Conservation (phyloP, 2,888 invertebrate genomes). For the Ethmia dodecea region DNA sequence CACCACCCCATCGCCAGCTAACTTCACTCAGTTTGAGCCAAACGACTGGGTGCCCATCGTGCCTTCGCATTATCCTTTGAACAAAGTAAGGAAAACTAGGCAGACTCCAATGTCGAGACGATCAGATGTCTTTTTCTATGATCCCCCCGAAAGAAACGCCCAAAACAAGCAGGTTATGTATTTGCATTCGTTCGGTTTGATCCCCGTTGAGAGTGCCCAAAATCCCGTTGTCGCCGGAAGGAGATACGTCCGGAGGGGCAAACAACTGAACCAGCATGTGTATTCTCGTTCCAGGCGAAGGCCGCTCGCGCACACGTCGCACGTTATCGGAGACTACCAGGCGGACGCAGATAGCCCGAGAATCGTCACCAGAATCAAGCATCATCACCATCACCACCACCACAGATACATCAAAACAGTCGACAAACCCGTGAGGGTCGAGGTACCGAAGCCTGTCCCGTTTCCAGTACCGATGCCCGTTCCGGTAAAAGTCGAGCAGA, state of each 20-base stretch:
- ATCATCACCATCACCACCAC: conserved; percentile 82
- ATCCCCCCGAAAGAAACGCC: conserved; percentile 21
- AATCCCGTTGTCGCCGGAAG: conserved; percentile 20
- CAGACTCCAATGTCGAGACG: conserved; percentile 39
- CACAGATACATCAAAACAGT: conserved; percentile 80
- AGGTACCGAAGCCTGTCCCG: conserved; percentile 72
- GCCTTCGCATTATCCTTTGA: conserved; percentile 48
- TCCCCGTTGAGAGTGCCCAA: conserved; percentile 40
- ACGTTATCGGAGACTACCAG: conserved; percentile 39
- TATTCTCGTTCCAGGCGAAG: conserved; percentile 52
- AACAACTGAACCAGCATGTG: conserved; percentile 42
- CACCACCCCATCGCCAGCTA: conserved; percentile 34
- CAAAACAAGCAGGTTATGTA: conserved; percentile 44
- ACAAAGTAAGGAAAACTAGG: conserved; percentile 29
- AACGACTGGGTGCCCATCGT: conserved; percentile 70
- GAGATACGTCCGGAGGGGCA: conserved; percentile 43
- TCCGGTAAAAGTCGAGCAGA: conserved; percentile 33
- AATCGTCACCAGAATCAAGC: conserved; percentile 68
- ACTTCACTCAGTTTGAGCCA: conserved; percentile 37
- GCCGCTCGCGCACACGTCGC: conserved; percentile 30
- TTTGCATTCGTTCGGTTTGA: conserved; percentile 53
- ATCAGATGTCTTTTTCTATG: conserved; percentile 32
- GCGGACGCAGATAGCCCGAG: conserved; percentile 44
- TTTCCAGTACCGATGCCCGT: conserved; percentile 65
- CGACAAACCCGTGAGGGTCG: conserved; percentile 73